Conservation (phyloP, 2,113 vertebrate species). For the Gila orcuttii region DNA sequence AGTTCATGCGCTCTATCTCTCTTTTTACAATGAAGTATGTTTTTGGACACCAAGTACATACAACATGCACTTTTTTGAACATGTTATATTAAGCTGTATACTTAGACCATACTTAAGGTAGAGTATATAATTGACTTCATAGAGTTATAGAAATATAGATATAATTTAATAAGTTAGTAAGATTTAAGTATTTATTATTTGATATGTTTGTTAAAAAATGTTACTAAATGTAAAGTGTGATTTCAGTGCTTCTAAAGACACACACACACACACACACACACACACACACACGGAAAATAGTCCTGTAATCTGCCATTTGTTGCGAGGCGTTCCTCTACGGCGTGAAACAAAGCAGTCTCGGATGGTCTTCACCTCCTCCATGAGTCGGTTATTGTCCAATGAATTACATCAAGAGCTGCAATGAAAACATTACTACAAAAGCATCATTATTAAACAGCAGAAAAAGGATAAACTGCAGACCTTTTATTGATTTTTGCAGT, state of each 20-base stretch:
- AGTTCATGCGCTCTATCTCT: constrained; percentile 34
- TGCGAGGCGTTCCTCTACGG: constrained; percentile 21
- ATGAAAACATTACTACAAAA: neutral
- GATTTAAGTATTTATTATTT: neutral
- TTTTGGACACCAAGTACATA: neutral
- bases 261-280: neutral
- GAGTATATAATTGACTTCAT: neutral
- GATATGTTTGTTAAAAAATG: neutral
- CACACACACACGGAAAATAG: neutral
- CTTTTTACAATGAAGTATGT: neutral
- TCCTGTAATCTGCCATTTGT: neutral
- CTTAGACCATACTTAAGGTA: neutral
- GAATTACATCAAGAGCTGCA: constrained; percentile 9
- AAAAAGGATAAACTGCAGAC: neutral
- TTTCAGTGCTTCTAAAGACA: neutral
- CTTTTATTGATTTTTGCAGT: neutral
- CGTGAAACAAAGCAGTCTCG: constrained; percentile 33
- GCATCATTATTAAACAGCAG: constrained; percentile 6
- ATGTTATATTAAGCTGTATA: neutral
- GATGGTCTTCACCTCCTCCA: constrained; percentile 45
- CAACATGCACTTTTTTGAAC: neutral
- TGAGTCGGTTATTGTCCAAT: constrained; percentile 46
- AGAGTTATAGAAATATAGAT: neutral
- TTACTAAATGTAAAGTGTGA: neutral
- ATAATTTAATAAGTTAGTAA: neutral